Percentiles rank a stretch among this genome's conserved stretches.
phyloP scores from a whole-genome alignment of 2,797 vertebrate species.

The Helicolenus hilgendorfi region DNA sequence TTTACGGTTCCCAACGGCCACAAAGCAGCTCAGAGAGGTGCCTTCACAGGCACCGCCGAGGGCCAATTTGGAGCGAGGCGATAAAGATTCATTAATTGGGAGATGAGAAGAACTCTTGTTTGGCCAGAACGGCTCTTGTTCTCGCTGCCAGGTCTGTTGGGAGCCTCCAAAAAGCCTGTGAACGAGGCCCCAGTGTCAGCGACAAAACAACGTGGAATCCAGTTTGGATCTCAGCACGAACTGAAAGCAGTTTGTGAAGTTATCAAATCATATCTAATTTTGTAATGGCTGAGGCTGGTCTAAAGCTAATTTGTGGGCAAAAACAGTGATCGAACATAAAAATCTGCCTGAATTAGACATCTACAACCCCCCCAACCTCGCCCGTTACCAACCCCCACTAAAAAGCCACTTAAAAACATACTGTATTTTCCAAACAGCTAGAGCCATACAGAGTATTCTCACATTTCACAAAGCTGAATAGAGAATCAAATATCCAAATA shows the following conservation, averaged over 20 bases:
- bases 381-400: background rate
- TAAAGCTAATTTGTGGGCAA: constrained; percentile 6
- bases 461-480: constrained; percentile 95
- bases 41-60: background rate
- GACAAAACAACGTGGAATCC: constrained; percentile 10
- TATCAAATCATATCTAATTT: background rate
- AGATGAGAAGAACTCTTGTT: constrained; percentile 46
- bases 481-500: constrained; percentile 92
- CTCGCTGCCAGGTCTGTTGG: constrained; percentile 10
- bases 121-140: constrained; percentile 1
- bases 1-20: constrained; percentile 9
- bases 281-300: background rate
- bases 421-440: constrained; percentile 86
- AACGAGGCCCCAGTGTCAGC: constrained; percentile 24
- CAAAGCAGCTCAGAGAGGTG: constrained; percentile 13
- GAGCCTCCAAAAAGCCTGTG: constrained; percentile 42
- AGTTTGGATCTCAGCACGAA: background rate
- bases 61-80: constrained; percentile 33
- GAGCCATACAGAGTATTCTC: constrained; percentile 87
- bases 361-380: background rate
- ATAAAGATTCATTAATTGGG: constrained; percentile 49
- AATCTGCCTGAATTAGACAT: background rate
- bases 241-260: background rate
- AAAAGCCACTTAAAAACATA: constrained; percentile 86
- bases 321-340: constrained; percentile 9